These are phyloP conservation scores for Urophycis tenuis DNA, from an alignment of 2,797 vertebrate species.

Conservation along the genomic window DNA sequence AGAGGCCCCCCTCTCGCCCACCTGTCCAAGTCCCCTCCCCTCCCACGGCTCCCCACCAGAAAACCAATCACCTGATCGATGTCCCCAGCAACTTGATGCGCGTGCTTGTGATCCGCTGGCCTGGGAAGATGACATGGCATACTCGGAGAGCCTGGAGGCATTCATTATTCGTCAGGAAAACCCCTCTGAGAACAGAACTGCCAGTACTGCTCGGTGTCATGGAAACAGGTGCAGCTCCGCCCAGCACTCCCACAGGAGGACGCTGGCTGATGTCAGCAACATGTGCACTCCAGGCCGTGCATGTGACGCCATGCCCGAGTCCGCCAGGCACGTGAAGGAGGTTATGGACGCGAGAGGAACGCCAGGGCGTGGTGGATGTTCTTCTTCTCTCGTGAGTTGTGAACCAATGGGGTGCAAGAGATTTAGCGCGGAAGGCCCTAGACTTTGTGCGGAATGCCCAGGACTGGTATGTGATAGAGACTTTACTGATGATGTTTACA, in stretches of 20 bases:
- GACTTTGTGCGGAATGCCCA: constrained; percentile 34
- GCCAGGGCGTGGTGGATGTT: background rate
- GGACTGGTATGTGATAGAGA: constrained; percentile 11
- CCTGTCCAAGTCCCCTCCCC: constrained; percentile 11
- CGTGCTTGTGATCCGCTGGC: constrained; percentile 23
- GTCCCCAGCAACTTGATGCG: constrained; percentile 10
- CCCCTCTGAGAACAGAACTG: background rate
- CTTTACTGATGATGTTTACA: constrained; percentile 38
- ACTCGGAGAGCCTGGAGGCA: constrained; percentile 61
- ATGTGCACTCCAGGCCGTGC: background rate
- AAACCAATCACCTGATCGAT: too few species aligned
- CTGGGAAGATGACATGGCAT: constrained; percentile 54
- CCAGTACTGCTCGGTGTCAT: constrained; percentile 11
- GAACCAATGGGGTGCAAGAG: background rate
- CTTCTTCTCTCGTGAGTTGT: background rate
- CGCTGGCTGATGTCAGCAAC: constrained; percentile 31
- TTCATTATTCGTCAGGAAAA: constrained; percentile 46
- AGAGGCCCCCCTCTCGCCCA: background rate
- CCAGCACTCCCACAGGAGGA: background rate
- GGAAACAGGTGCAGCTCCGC: constrained; percentile 1
- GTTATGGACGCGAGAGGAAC: background rate
- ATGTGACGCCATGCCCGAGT: background rate
- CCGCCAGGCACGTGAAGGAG: constrained; percentile 1
- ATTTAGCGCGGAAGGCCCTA: too few species aligned
- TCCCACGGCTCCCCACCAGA: background rate